A percentile compares a stretch with the other conserved stretches of the same genome.
Conservation (phyloP, 2,888 invertebrate genomes). For the Allacma fusca region DNA sequence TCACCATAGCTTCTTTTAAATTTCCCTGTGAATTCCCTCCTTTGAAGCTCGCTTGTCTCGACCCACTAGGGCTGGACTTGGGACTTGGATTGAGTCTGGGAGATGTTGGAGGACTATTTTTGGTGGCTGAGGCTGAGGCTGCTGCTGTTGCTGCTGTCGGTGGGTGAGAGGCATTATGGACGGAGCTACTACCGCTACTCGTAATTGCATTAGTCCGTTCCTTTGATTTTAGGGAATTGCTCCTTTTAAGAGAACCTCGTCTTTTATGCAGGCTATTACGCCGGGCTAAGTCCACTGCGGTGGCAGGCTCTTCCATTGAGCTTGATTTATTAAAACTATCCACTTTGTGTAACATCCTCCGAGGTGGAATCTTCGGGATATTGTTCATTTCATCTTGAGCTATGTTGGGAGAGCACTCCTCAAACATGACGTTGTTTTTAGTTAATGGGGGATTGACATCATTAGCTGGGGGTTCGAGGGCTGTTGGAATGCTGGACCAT, state of each 20-base stretch:
- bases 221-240: neutral
- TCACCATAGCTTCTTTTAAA: slow-evolving; percentile 13
- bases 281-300: neutral
- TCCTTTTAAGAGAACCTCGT: neutral
- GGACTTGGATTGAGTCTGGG: neutral
- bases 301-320: neutral
- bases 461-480: no score
- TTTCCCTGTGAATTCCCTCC: neutral
- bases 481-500: slow-evolving; percentile 53
- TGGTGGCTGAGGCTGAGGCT: no score
- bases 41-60: neutral
- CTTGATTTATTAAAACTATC: slow-evolving; percentile 15
- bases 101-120: neutral
- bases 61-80: neutral
- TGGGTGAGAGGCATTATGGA: neutral
- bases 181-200: neutral
- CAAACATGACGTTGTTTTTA: neutral
- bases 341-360: neutral
- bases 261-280: neutral
- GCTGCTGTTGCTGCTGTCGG: neutral
- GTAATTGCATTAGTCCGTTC: neutral
- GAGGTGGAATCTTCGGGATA: neutral
- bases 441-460: neutral
- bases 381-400: neutral
- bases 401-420: neutral